A percentile compares a stretch with the other conserved stretches of the same genome.
phyloP scores from a whole-genome alignment of 2,888 invertebrate genomes.

The Drosophila nr. perissopoda region DNA sequence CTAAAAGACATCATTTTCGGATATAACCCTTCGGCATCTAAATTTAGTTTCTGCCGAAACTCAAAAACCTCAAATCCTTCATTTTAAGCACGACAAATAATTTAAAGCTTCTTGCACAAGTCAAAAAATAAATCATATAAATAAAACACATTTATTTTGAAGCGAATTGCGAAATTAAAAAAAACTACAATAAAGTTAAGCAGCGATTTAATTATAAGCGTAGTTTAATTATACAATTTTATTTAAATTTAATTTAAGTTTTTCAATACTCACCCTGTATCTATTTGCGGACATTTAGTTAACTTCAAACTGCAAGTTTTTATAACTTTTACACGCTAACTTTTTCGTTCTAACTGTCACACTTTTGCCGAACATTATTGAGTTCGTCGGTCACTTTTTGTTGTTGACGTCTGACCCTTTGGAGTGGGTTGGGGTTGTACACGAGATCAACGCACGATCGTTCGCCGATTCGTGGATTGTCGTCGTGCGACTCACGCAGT shows the following conservation, averaged over 20 bases:
- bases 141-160: not conserved
- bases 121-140: not conserved
- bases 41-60: not conserved
- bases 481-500: conserved; percentile 71
- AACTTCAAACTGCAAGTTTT: not conserved
- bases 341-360: not conserved
- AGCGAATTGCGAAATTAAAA: not conserved
- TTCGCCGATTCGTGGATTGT: conserved; percentile 58
- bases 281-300: not conserved
- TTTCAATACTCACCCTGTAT: conserved; percentile 22
- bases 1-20: not conserved
- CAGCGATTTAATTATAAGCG: not conserved
- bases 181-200: not conserved
- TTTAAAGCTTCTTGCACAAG: not conserved
- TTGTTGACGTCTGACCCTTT: conserved; percentile 12
- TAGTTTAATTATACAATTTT: not conserved
- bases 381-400: conserved; percentile 15
- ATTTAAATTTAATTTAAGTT: not conserved
- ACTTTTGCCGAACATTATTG: conserved; percentile 33
- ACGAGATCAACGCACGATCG: conserved; percentile 42
- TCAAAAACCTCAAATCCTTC: not conserved
- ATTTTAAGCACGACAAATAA: not conserved
- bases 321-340: not conserved
- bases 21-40: not conserved
- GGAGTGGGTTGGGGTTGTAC: conserved; percentile 25